Evolutionary conservation across 2,888 invertebrate genomes (phyloP).

Genomic region (Apamea sordens): DNA sequence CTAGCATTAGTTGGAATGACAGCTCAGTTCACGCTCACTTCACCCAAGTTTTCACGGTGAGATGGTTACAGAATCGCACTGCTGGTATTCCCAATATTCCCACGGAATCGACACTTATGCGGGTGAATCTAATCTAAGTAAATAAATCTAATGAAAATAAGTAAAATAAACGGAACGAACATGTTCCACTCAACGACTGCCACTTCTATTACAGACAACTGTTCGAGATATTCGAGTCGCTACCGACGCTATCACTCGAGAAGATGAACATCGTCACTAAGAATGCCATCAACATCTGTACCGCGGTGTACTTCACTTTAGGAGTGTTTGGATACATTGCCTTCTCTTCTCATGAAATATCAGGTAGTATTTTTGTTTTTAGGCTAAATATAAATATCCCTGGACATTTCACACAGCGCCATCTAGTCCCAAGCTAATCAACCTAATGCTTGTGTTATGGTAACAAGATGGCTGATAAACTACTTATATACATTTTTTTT

Average conservation of each 20-base stretch:
- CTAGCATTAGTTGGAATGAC: too few species aligned
- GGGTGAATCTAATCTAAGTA: not conserved
- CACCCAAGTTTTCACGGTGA: too few species aligned
- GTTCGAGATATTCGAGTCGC: slow-evolving; percentile 97
- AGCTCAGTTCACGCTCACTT: too few species aligned
- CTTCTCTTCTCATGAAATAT: slow-evolving; percentile 94
- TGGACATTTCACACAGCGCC: too few species aligned
- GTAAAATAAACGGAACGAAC: not conserved
- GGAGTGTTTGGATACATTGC: slow-evolving; percentile 98
- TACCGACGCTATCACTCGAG: slow-evolving; percentile 96
- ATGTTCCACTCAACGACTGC: not conserved
- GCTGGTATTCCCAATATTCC: too few species aligned
- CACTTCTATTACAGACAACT: slow-evolving; percentile 92
- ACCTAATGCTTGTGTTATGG: too few species aligned
- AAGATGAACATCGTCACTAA: slow-evolving; percentile 97
- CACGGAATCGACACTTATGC: too few species aligned
- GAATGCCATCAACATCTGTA: slow-evolving; percentile 97
- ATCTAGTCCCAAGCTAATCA: too few species aligned
- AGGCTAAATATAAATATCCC: too few species aligned
- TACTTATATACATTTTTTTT: too few species aligned
- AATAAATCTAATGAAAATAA: not conserved
- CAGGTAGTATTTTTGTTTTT: slow-evolving; percentile 86
- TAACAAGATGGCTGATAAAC: too few species aligned
- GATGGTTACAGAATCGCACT: too few species aligned
- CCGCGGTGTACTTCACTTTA: slow-evolving; percentile 96